Conservation (phyloP, 1,140 invertebrate genomes). For the Hyposmocoma kahamanoa region DNA sequence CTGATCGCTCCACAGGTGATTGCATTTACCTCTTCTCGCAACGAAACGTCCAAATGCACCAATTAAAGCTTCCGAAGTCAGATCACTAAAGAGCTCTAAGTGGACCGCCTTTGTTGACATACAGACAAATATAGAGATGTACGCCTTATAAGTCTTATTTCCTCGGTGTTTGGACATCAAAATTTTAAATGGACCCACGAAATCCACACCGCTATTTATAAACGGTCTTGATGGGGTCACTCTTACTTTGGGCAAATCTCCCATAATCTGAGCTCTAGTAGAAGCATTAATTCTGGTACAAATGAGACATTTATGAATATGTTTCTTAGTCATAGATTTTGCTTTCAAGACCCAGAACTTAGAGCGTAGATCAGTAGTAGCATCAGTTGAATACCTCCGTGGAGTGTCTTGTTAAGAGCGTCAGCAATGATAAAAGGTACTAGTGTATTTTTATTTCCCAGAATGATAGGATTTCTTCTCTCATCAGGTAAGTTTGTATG, state of each 20-base stretch:
- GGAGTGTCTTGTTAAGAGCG: constrained; percentile 29
- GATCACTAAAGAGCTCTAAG: constrained; percentile 18
- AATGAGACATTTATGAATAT: constrained; percentile 16
- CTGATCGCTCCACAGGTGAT: constrained; percentile 33
- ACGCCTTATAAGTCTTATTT: constrained; percentile 8
- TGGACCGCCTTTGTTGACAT: constrained; percentile 20
- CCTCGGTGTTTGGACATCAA: constrained; percentile 6
- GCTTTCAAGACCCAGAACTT: constrained; percentile 18
- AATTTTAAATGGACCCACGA: constrained; percentile 11
- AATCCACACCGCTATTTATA: constrained; percentile 16
- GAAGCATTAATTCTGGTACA: constrained; percentile 11
- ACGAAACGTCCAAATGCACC: constrained; percentile 38
- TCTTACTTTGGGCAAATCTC: constrained; percentile 11
- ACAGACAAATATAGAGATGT: constrained; percentile 20
- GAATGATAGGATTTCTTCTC: constrained; percentile 34
- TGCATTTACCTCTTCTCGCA: constrained; percentile 23
- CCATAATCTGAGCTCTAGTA: constrained; percentile 14
- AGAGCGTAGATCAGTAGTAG: constrained; percentile 11
- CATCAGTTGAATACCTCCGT: constrained; percentile 31
- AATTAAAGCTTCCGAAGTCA: constrained; percentile 20
- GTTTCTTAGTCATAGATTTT: constrained; percentile 5
- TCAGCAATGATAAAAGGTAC: constrained; percentile 24
- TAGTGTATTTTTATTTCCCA: constrained; percentile 16
- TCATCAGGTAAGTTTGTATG: constrained; percentile 28
- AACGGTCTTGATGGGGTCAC: constrained; percentile 18